phyloP scores from a whole-genome alignment of 2,888 invertebrate genomes.

The Trisateles emortualis region DNA sequence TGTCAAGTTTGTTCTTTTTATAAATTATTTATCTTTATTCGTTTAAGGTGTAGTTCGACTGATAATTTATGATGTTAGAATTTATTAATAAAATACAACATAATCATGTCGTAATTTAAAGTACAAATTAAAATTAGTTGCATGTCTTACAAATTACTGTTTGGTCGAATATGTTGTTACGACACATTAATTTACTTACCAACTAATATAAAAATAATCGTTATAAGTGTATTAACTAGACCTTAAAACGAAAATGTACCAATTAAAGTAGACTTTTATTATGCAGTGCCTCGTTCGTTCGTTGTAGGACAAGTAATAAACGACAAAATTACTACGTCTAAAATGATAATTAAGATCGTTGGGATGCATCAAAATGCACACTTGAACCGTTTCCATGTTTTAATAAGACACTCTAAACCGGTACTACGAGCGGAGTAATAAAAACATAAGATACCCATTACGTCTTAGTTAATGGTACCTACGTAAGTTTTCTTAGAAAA shows the following conservation, averaged over 20 bases:
- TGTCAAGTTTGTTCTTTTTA: constrained; percentile 8
- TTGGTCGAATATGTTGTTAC: constrained; percentile 47
- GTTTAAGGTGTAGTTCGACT: constrained; percentile 6
- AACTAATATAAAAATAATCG: constrained; percentile 60
- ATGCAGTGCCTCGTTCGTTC: constrained; percentile 49
- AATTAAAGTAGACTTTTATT: constrained; percentile 78
- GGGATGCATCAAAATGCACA: constrained; percentile 67
- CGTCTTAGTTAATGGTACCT: constrained; percentile 62
- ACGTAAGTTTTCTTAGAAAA: constrained; percentile 53
- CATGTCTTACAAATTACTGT: constrained; percentile 43
- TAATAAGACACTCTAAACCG: constrained; percentile 59
- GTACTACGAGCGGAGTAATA: constrained; percentile 60
- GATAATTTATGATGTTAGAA: constrained; percentile 5
- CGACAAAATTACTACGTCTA: constrained; percentile 68
- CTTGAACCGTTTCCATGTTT: constrained; percentile 49
- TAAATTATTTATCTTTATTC: constrained; percentile 7
- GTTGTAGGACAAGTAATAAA: constrained; percentile 72
- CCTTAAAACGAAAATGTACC: constrained; percentile 69
- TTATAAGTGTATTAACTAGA: constrained; percentile 71
- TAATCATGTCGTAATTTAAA: constrained; percentile 8
- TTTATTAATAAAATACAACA: not conserved
- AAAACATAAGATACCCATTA: constrained; percentile 62
- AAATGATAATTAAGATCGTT: constrained; percentile 70
- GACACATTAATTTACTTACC: constrained; percentile 40
- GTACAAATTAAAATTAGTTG: constrained; percentile 25